These are phyloP conservation scores for Parauchenoglanis punctatus DNA, from an alignment of 2,797 vertebrate genomes.

Conservation along the genomic window DNA sequence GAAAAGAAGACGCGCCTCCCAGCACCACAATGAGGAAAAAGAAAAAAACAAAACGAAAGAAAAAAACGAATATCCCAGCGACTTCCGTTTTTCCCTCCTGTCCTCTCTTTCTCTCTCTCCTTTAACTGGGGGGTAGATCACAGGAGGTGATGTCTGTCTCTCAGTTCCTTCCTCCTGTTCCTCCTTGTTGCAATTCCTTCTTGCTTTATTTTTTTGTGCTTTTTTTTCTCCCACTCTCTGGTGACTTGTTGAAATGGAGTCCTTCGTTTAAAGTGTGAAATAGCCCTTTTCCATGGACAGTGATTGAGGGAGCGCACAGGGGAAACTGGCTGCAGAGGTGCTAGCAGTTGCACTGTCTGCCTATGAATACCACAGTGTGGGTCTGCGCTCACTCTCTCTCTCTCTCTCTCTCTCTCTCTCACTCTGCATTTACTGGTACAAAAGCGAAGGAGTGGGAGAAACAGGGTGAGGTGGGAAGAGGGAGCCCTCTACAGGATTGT, in stretches of 20 bases:
- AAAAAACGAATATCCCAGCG: slow-evolving; percentile 86
- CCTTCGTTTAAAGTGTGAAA: slow-evolving; percentile 68
- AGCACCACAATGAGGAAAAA: slow-evolving; percentile 83
- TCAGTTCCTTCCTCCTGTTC: slow-evolving; percentile 68
- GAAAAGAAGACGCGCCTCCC: slow-evolving; percentile 83
- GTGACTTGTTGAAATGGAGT: slow-evolving; percentile 69
- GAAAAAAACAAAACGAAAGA: slow-evolving; percentile 85
- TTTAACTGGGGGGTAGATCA: slow-evolving; percentile 56
- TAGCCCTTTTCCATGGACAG: slow-evolving; percentile 72
- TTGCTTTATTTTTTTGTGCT: slow-evolving; percentile 70
- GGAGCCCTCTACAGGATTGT: slow-evolving; percentile 70
- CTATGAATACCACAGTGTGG: slow-evolving; percentile 63
- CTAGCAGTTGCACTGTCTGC: slow-evolving; percentile 71
- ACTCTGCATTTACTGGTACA: slow-evolving; percentile 55
- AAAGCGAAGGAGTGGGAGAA: slow-evolving; percentile 49
- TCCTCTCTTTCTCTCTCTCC: slow-evolving; percentile 42
- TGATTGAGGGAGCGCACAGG: slow-evolving; percentile 64
- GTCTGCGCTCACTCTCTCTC: slow-evolving; percentile 54
- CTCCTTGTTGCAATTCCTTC: slow-evolving; percentile 56
- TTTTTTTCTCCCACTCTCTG: slow-evolving; percentile 67
- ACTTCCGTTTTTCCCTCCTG: slow-evolving; percentile 78
- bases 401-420: slow-evolving; percentile 58
- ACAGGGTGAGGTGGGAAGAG: slow-evolving; percentile 38
- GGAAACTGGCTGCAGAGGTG: slow-evolving; percentile 60
- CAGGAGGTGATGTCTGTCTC: slow-evolving; percentile 62